phyloP scores from a whole-genome alignment of 2,888 invertebrate species.

The Scrobipalpa atriplicella region DNA sequence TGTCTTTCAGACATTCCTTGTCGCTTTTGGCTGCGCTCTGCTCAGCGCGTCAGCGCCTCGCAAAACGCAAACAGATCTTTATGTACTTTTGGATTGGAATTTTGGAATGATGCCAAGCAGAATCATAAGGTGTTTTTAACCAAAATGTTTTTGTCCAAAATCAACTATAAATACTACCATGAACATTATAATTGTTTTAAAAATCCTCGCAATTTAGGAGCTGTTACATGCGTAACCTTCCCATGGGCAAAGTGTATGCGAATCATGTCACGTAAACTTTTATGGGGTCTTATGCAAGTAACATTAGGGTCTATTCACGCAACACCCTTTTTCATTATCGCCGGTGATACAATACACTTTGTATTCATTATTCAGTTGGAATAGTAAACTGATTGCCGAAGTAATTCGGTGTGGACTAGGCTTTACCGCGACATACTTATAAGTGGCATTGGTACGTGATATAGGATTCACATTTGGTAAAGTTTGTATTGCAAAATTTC shows the following conservation, averaged over 20 bases:
- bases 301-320: conserved; percentile 28
- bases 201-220: neutral
- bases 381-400: conserved; percentile 3
- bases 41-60: too few relatives aligned
- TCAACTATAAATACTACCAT: too few relatives aligned
- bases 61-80: too few relatives aligned
- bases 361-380: conserved; percentile 17
- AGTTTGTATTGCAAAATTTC: conserved; percentile 53
- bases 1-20: too few relatives aligned
- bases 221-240: conserved; percentile 5
- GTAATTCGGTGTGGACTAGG: neutral
- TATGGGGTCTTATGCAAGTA: conserved; percentile 36
- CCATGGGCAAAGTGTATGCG: conserved; percentile 30
- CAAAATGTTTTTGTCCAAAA: too few relatives aligned
- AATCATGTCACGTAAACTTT: conserved; percentile 38
- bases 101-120: too few relatives aligned
- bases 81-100: too few relatives aligned
- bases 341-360: conserved; percentile 5
- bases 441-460: neutral
- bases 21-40: too few relatives aligned
- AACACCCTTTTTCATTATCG: conserved; percentile 17
- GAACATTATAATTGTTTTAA: neutral
- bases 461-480: conserved; percentile 33
- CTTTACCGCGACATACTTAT: neutral
- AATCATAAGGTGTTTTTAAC: too few relatives aligned